Conservation (phyloP, 2,113 vertebrate species). For the Brienomyrus longianalis region DNA sequence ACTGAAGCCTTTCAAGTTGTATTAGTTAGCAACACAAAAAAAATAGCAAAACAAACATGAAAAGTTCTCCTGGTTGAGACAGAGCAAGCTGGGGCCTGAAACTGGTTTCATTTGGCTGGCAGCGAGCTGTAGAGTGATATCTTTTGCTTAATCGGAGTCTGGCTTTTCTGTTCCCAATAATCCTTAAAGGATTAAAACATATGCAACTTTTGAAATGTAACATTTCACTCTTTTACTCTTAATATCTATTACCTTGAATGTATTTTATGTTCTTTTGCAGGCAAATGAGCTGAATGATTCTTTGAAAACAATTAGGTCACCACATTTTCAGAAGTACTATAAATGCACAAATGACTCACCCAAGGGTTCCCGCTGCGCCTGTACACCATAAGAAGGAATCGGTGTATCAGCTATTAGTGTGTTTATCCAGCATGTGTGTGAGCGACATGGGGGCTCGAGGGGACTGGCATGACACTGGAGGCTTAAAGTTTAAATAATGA, state of each 20-base stretch:
- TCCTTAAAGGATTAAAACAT: not conserved
- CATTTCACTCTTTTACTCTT: not conserved
- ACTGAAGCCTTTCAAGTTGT: slow-evolving; percentile 42
- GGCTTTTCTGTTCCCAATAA: not conserved
- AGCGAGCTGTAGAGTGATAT: not conserved
- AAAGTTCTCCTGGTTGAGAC: not conserved
- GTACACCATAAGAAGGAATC: not conserved
- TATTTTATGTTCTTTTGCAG: not conserved
- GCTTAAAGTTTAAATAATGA: not conserved
- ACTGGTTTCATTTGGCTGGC: not conserved
- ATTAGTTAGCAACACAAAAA: slow-evolving; percentile 36
- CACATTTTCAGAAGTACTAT: not conserved
- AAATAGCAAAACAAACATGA: slow-evolving; percentile 37
- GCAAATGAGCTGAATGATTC: not conserved
- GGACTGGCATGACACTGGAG: not conserved
- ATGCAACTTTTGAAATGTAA: not conserved
- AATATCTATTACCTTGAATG: not conserved
- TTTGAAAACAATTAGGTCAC: not conserved
- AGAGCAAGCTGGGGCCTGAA: not conserved
- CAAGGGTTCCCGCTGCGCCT: not conserved
- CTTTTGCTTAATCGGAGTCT: not conserved
- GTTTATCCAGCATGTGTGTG: not conserved
- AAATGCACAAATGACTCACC: not conserved
- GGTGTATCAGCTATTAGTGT: not conserved
- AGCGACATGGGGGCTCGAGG: not conserved